Evolutionary conservation across 2,797 vertebrate species (phyloP).

Genomic region (Taenioides sp.): DNA sequence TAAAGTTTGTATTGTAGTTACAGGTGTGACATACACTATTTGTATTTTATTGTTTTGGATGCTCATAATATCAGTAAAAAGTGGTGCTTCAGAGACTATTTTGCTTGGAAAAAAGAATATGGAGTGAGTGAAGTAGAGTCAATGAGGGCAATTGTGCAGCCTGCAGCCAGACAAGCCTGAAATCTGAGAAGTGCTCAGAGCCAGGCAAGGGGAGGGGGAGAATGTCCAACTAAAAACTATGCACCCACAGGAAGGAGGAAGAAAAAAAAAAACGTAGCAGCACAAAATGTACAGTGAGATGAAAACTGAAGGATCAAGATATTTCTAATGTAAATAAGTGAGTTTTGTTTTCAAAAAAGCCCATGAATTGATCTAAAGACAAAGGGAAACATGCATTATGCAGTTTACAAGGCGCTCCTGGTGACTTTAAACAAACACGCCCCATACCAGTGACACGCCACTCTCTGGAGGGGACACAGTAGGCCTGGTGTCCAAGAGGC

Average conservation of each 20-base stretch:
- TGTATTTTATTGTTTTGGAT: conserved; percentile 8
- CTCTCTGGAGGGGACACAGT: conserved; percentile 47
- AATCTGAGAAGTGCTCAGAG: conserved; percentile 73
- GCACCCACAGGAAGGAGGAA: conserved; percentile 19
- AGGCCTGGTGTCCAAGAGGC: conserved; percentile 24
- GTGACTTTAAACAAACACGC: conserved; percentile 39
- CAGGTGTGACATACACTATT: not conserved
- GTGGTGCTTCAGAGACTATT: not conserved
- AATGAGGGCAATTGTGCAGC: conserved; percentile 69
- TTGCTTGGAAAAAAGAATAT: conserved; percentile 18
- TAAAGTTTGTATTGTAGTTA: not conserved
- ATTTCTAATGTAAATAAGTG: not conserved
- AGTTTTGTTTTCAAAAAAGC: too few relatives aligned
- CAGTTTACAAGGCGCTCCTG: conserved; percentile 50
- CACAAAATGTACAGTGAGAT: conserved; percentile 6
- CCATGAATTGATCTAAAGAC: not conserved
- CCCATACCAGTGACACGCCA: conserved; percentile 47
- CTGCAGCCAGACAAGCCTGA: conserved; percentile 66
- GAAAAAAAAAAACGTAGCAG: conserved; percentile 5
- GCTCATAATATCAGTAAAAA: not conserved
- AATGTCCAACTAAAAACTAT: conserved; percentile 39
- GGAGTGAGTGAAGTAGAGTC: conserved; percentile 54
- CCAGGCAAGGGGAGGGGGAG: conserved; percentile 34
- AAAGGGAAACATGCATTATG: conserved; percentile 42
- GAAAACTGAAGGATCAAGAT: not conserved